These are phyloP conservation scores for Phalacrocorax pelagicus DNA, from an alignment of 2,113 vertebrate genomes.

Conservation along the genomic window DNA sequence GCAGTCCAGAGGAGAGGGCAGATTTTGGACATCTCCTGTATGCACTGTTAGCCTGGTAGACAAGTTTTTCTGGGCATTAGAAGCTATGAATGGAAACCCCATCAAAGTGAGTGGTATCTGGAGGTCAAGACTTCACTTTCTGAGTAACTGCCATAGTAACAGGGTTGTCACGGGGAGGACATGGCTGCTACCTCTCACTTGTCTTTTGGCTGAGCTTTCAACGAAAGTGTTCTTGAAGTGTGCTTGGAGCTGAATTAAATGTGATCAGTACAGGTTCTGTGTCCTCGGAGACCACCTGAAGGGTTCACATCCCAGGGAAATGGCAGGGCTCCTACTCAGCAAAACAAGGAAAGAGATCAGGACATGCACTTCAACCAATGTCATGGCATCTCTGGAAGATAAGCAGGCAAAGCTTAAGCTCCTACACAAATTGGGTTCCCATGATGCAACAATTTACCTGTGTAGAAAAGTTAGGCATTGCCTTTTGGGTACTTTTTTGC, in stretches of 20 bases:
- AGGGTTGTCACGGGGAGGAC: rapidly evolving
- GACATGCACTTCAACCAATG: not conserved
- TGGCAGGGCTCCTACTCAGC: not conserved
- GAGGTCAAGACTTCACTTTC: not conserved
- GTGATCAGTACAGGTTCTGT: not conserved
- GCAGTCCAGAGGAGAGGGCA: not conserved
- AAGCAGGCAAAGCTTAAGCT: not conserved
- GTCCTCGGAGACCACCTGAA: not conserved
- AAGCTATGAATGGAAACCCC: not conserved
- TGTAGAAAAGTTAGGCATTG: not conserved
- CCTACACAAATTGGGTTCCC: not conserved
- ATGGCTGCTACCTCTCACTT: not conserved
- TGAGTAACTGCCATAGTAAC: not conserved
- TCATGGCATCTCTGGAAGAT: not conserved
- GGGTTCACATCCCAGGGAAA: not conserved
- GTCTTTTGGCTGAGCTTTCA: not conserved
- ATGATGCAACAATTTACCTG: not conserved
- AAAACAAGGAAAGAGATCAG: not conserved
- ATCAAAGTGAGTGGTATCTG: not conserved
- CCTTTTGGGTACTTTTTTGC: not conserved
- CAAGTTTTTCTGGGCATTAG: not conserved
- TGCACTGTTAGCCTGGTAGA: not conserved
- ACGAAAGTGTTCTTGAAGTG: not conserved
- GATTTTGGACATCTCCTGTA: not conserved
- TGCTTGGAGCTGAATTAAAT: not conserved